Base-by-base conservation (phyloP, 30 jellyfish, hydroid and myxozoan genomes). In the Pseudorhiza aurosa region DNA sequence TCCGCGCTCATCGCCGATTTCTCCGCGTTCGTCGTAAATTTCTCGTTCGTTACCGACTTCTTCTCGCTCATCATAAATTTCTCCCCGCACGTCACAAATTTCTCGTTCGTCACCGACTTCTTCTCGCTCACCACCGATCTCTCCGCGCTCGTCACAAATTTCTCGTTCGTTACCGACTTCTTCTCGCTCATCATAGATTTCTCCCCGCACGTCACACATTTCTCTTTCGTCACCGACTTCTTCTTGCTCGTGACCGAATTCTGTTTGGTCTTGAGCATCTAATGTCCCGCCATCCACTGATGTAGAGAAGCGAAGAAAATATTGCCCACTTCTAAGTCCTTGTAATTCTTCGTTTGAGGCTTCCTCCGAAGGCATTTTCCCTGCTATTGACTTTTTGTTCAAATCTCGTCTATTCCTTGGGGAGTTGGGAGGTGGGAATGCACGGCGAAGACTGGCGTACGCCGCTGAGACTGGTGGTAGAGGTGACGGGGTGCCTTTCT, bases 321-420 rank as follows among this genome's bases (percentile, higher is more conserved):
- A 80, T 11, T 80, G 74, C 43, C 91, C 91, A 60, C 49, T 80
- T 37, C 91, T 80, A 35, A 80, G 28, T 37, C 77, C 72, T 15
- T 24, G 59, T 8, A 80, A 24, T 27, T 80, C 91, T 15, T 80
- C 91, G 31, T 80, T 56, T 11, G 91, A 62, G 5, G 69, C 67
- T 1, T 68, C 91, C 7, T 31, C 17, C 11, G 19, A 24, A 3
- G 33, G 0, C 6, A 69, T 3, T 21, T 37, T 33, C n/a, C 42
- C 32, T 2, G 22, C 22, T 35, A 8, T 3, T 1, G 27, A 24
- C 1, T 9, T 32, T 1, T 65, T 75, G 0, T 35, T 49, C 15
- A 27, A 4, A 11, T 58, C 62, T 51, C 11, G 17, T 19, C 77
- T 21, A 26, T 14, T 28, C 31, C 82, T 76, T 8, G 91, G 91